Percentiles rank a stretch among this genome's conserved stretches.
Conservation (phyloP, 2,113 vertebrate genomes). For the Catharus bicknelli region DNA sequence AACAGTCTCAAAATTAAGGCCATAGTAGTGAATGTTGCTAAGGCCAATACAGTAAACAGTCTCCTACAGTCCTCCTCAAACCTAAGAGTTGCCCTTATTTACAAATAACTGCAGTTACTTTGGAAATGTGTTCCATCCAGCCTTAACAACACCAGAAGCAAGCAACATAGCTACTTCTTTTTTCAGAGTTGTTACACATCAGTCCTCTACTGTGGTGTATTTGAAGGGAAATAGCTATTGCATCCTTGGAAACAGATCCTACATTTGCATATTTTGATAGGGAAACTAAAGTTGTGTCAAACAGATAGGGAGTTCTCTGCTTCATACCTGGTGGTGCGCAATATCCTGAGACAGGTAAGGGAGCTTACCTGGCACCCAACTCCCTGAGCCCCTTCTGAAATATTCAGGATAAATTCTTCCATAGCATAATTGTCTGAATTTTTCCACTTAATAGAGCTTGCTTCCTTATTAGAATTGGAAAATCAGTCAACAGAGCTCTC, state of each 20-base stretch:
- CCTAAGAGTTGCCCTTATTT: not conserved
- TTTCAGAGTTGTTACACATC: not conserved
- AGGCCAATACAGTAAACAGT: not conserved
- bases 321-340: fast-evolving
- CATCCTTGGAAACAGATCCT: not conserved
- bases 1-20: not conserved
- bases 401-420: not conserved
- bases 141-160: not conserved
- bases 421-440: not conserved
- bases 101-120: not conserved
- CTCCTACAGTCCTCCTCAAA: not conserved
- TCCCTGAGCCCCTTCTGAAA: not conserved
- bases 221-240: not conserved
- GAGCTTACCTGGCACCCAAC: not conserved
- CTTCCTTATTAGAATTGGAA: slow-evolving; percentile 15
- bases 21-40: not conserved
- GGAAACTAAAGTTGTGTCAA: not conserved
- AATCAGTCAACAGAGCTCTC: not conserved
- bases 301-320: fast-evolving
- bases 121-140: not conserved
- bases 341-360: not conserved
- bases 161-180: not conserved
- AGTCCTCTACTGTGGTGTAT: not conserved
- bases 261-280: not conserved
- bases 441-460: not conserved